Evolutionary conservation across 2,113 vertebrate genomes (phyloP), one percentile per base, ranked within the genome.

Genomic region (Dolichotis patagonum): DNA sequence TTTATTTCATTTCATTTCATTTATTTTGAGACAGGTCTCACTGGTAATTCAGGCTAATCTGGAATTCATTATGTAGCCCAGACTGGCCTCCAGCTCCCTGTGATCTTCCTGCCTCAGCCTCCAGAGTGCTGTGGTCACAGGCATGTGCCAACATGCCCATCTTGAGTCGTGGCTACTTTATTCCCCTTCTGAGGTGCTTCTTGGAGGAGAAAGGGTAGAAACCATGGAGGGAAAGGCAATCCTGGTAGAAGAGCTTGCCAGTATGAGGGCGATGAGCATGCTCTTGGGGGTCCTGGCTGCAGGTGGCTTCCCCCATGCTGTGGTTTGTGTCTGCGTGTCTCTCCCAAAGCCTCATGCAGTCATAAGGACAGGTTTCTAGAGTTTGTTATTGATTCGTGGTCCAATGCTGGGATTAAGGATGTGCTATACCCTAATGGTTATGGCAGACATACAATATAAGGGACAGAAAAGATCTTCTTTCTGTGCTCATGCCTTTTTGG

Each of bases 181-280:
- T 52, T 83, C 32, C 93, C 78, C 63, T 65, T 43, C 35, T n/a
- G 17, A 69, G 65, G 83, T 1, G 1, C 89, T 43, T 71, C 81
- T 91, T 17, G 30, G 67, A 75, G 32, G 22, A 93, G 28, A 14
- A 95, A 19, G 35, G 77, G 41, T 7, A 30, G 73, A 97, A 97
- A 49, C 4, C 82, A 38, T 7, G 3, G 73, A 38, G 87, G 30
- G 77, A 73, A 90, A 19, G 24, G 8, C 77, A 26, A 30, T 16
- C 86, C 69, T 38, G 30, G 49, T 54, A 43, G 60, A 94, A 65
- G 52, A 85, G 58, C 32, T 35, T 6, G 32, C 32, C 65, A n/a
- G 35, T 16, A 16, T 67, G 32, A 6, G 16, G 7, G 35, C 1
- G 35, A n/a, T 7, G 7, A 16, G 65, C 2, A 8, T 14, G 35